These are phyloP conservation scores for Calvadosia cruxmelitensis DNA, from an alignment of 30 jellyfish, hydroid and myxozoan species.

Conservation along the genomic window DNA sequence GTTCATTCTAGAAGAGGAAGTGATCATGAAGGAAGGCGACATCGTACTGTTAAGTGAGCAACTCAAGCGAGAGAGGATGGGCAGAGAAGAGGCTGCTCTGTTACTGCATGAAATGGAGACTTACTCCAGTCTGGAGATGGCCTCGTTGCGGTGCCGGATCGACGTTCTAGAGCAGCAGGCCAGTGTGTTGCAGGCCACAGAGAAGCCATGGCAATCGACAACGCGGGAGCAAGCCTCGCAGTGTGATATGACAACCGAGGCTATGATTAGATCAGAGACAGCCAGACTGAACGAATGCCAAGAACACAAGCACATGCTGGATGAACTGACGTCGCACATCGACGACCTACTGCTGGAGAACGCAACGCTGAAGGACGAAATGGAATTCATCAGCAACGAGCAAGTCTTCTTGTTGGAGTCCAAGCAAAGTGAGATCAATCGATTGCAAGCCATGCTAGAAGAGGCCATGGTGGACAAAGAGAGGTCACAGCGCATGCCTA, in stretches of 20 bases:
- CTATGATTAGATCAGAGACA: background rate
- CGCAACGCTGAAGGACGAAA: constrained; percentile 43
- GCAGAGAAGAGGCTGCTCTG: background rate
- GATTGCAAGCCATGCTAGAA: background rate
- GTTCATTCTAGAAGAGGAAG: background rate
- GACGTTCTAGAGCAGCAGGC: background rate
- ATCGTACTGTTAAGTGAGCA: background rate
- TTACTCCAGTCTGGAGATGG: background rate
- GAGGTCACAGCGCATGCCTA: background rate
- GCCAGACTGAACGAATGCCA: background rate
- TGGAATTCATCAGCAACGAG: constrained; percentile 25
- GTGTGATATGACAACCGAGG: background rate
- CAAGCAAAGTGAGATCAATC: background rate
- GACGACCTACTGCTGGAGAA: constrained; percentile 22
- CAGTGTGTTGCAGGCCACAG: background rate
- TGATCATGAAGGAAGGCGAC: background rate
- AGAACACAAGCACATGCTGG: constrained; percentile 30
- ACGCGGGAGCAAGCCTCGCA: background rate
- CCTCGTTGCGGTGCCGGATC: background rate
- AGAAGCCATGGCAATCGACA: background rate
- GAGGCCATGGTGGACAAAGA: background rate
- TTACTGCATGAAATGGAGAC: background rate
- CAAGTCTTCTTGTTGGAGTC: background rate
- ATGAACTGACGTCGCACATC: constrained; percentile 28
- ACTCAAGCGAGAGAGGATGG: background rate